Evolutionary conservation across 1,140 invertebrate species (phyloP), one percentile per base, ranked within the genome.

Genomic region (Ylistrum balloti): DNA sequence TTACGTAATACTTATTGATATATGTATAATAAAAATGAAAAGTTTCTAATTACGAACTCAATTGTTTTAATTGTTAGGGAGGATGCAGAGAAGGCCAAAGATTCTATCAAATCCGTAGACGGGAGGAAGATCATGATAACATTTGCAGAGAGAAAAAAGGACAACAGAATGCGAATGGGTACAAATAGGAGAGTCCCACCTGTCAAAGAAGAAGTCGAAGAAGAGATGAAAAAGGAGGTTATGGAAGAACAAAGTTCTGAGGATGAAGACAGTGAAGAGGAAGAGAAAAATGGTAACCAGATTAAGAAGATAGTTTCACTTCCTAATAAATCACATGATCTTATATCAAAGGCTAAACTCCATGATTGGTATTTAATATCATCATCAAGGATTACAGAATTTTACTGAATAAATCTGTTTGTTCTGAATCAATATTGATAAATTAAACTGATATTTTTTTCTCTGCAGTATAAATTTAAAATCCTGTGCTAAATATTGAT

Each of bases 81-180:
- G 38, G 94, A 95, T 94, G 94, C 94, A 20, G 91, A 91, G 17
- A 93, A 93, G 45, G 94, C 94, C 28, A 92, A 92, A 87, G 87
- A 91, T 20, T 88, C 85, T 28, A 89, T 93, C 3, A 92, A 91
- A 17, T 89, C 86, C 0, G 20, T 94, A 34, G 91, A 93, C 85
- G 93, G 93, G 17, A 91, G 94, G 85, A 94, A 93, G 74, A 33
- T 95, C 15, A 90, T 88, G 86, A 87, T 93, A 11, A 33, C 22
- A 33, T 95, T 91, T 91, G 94, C 94, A 45, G 89, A 94, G 85
- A 92, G 92, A 33, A 94, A 94, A 88, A 89, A 91, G 33, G 93
- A 93, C 20, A 86, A 90, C 74, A 91, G 90, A 28, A 85, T 33
- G 38, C 89, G 90, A 35, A 86, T 34, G 33, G 86, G 28, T 33